These are phyloP conservation scores for Cephus spinipes DNA, from an alignment of 2,888 invertebrate genomes.

Conservation along the genomic window DNA sequence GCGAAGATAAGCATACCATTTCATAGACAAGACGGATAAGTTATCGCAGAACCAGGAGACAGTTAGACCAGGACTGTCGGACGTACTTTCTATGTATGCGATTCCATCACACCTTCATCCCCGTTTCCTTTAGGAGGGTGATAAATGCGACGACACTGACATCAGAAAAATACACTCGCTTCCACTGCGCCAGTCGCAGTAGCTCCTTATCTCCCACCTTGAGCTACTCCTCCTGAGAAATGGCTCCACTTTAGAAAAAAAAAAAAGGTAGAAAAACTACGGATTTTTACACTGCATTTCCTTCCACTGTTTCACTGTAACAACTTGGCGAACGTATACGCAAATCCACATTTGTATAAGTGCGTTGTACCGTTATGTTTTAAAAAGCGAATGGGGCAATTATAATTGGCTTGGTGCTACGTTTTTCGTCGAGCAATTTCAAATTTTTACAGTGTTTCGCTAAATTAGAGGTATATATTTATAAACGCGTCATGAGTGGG, in stretches of 20 bases:
- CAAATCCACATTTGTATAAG: neutral
- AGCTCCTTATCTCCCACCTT: conserved; percentile 29
- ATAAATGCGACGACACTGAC: conserved; percentile 33
- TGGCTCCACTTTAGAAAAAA: conserved; percentile 15
- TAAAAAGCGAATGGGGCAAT: neutral
- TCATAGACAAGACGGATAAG: neutral
- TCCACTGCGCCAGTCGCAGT: conserved; percentile 20
- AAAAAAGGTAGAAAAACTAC: conserved; percentile 11
- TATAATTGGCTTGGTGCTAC: neutral
- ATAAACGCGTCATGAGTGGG: neutral
- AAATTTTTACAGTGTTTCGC: neutral
- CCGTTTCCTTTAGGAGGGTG: conserved; percentile 25
- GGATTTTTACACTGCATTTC: conserved; percentile 10
- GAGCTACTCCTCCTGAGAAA: conserved; percentile 26
- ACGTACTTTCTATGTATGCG: conserved; percentile 3
- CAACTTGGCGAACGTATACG: conserved; percentile 8
- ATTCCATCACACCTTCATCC: conserved; percentile 5
- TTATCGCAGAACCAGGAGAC: neutral
- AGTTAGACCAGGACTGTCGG: neutral
- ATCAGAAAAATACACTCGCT: conserved; percentile 35
- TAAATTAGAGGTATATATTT: neutral
- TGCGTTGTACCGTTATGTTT: neutral
- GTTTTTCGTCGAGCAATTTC: neutral
- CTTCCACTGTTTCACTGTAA: conserved; percentile 22
- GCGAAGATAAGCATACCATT: neutral